A percentile compares a stretch with the other conserved stretches of the same genome.
Evolutionary conservation across 2,888 invertebrate genomes (phyloP).

Genomic region (Eupsilia transversa): DNA sequence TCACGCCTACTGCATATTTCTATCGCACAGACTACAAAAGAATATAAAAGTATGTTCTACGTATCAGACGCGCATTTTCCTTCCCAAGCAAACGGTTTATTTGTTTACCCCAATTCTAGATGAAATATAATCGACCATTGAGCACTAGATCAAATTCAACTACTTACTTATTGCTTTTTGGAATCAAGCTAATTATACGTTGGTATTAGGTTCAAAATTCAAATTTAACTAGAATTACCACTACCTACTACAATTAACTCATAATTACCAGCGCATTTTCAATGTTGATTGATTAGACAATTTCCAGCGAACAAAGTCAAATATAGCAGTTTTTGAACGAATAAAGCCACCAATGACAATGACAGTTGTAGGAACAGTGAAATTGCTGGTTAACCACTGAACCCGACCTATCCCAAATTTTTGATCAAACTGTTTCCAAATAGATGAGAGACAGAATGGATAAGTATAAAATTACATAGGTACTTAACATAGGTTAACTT

Average conservation of each 20-base stretch:
- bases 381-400: background rate
- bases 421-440: background rate
- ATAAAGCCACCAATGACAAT: background rate
- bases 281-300: background rate
- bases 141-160: background rate
- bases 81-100: constrained; percentile 1
- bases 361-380: constrained; percentile 10
- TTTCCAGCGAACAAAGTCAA: background rate
- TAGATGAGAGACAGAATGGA: background rate
- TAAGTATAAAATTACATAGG: background rate
- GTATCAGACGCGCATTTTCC: constrained; percentile 4
- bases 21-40: constrained; percentile 32
- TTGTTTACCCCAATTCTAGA: background rate
- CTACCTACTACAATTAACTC: no score
- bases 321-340: background rate
- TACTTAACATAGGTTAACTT: no score
- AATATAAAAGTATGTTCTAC: constrained; percentile 21
- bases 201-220: background rate
- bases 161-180: background rate
- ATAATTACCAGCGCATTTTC: background rate
- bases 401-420: background rate
- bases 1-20: constrained; percentile 38
- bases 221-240: background rate
- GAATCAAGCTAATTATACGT: background rate
- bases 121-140: background rate